phyloP scores from a whole-genome alignment of 2,797 vertebrate genomes.

The Huso huso region DNA sequence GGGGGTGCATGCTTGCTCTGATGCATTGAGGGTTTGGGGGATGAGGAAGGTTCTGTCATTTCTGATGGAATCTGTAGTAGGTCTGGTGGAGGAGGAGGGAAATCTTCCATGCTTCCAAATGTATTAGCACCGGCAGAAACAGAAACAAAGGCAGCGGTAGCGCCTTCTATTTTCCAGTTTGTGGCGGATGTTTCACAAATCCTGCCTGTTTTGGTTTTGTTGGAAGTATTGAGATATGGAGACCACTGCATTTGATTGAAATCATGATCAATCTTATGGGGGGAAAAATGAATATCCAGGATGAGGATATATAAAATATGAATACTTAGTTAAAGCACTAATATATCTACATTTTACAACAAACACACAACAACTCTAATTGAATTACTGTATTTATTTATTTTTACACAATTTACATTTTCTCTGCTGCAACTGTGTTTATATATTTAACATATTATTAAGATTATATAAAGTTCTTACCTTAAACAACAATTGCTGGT shows the following conservation, averaged over 20 bases:
- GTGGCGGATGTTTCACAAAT: slow-evolving; percentile 39
- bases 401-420: neutral
- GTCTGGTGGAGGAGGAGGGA: slow-evolving; percentile 66
- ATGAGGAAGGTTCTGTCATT: slow-evolving; percentile 46
- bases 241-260: slow-evolving; percentile 65
- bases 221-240: slow-evolving; percentile 47
- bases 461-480: neutral
- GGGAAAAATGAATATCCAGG: slow-evolving; percentile 45
- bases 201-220: slow-evolving; percentile 48
- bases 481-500: neutral
- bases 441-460: neutral
- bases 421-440: neutral
- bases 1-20: slow-evolving; percentile 42
- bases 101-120: slow-evolving; percentile 60
- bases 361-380: no score
- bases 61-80: slow-evolving; percentile 62
- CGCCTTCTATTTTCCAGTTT: slow-evolving; percentile 32
- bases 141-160: slow-evolving; percentile 26
- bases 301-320: neutral
- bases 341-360: no score
- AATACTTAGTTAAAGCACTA: neutral
- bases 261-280: slow-evolving; percentile 69
- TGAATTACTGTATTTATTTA: no score
- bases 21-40: slow-evolving; percentile 52
- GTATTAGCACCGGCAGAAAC: slow-evolving; percentile 34